Conservation (phyloP, 2,888 invertebrate species). For the Agrotis clavis region DNA sequence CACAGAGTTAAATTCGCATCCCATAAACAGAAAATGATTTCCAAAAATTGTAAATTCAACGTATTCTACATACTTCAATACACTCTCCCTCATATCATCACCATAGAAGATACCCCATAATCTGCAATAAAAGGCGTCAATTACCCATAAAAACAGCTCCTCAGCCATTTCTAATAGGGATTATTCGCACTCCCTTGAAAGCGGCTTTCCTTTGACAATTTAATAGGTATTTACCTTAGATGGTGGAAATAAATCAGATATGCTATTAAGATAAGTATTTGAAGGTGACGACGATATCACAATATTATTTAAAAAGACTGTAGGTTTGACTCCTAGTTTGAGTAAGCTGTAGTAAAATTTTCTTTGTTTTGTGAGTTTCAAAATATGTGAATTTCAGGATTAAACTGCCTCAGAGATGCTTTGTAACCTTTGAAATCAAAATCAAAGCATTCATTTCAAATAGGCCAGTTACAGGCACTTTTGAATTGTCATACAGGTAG, state of each 20-base stretch:
- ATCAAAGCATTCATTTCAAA: too few species aligned
- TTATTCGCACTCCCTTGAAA: slow-evolving; percentile 55
- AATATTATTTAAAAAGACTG: background rate
- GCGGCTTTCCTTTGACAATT: slow-evolving; percentile 47
- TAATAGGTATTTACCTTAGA: slow-evolving; percentile 48
- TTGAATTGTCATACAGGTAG: too few species aligned
- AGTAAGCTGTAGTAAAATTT: background rate
- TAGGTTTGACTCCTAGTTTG: background rate
- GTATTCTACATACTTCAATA: slow-evolving; percentile 6
- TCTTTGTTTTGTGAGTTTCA: background rate
- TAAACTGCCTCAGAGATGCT: too few species aligned
- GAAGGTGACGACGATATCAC: slow-evolving; percentile 11
- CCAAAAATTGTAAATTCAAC: slow-evolving; percentile 23
- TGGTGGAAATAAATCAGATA: slow-evolving; percentile 43
- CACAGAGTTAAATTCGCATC: too few species aligned
- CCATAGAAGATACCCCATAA: slow-evolving; percentile 52
- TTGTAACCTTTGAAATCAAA: too few species aligned
- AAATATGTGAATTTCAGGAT: too few species aligned
- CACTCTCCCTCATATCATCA: slow-evolving; percentile 30
- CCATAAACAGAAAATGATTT: background rate
- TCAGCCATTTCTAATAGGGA: slow-evolving; percentile 49
- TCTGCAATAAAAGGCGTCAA: slow-evolving; percentile 53
- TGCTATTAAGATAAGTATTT: slow-evolving; percentile 29
- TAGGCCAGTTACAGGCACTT: too few species aligned
- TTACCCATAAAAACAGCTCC: slow-evolving; percentile 58